Evolutionary conservation across 2,113 vertebrate genomes (phyloP).

Genomic region (Anseranas semipalmata): DNA sequence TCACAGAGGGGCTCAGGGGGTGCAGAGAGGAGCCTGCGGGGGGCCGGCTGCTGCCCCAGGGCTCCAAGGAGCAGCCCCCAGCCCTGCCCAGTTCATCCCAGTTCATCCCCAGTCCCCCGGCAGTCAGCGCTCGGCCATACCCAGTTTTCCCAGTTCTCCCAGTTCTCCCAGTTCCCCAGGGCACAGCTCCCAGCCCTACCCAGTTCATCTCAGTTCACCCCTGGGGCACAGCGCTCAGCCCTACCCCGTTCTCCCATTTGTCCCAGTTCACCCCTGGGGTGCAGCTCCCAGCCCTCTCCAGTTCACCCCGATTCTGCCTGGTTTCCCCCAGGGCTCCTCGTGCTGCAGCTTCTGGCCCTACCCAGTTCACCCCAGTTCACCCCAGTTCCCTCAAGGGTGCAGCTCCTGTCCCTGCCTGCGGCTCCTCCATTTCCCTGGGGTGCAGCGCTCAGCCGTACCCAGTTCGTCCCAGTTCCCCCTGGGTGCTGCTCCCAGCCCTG

Average conservation of each 20-base stretch:
- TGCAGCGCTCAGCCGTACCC: not conserved
- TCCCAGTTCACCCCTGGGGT: slow-evolving; percentile 69
- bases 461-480: not conserved
- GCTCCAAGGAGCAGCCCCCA: slow-evolving; percentile 55
- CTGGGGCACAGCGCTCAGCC: not conserved
- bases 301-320: not conserved
- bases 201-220: too few relatives aligned
- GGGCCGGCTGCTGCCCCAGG: not conserved
- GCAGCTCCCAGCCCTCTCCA: not conserved
- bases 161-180: slow-evolving; percentile 54
- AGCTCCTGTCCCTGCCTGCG: not conserved
- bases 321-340: not conserved
- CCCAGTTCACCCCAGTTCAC: not conserved
- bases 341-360: not conserved
- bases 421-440: too few relatives aligned
- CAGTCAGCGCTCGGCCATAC: slow-evolving; percentile 58
- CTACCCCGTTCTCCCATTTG: slow-evolving; percentile 57
- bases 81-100: too few relatives aligned
- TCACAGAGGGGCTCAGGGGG: not conserved
- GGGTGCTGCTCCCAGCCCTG: not conserved
- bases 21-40: too few relatives aligned
- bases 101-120: too few relatives aligned
- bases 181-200: not conserved
- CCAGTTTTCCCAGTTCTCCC: slow-evolving; percentile 54
- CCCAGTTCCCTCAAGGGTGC: not conserved